Evolutionary conservation across 2,888 invertebrate species (phyloP), one percentile per base, ranked within the genome.

Genomic region (Athetis lepigone): DNA sequence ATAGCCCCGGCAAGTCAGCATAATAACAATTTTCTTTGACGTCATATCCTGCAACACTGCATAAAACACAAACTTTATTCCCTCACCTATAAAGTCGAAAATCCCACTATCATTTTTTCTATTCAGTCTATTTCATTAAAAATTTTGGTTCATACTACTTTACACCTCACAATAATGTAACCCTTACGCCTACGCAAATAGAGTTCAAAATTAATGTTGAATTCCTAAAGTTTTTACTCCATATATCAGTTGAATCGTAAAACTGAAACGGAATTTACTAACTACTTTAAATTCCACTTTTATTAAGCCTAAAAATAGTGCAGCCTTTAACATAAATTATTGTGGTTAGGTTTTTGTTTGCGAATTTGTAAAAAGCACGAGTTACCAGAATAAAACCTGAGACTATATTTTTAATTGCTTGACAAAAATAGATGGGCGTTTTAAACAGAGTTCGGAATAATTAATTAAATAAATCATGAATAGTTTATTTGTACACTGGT

Each of bases 1-100:
- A 62, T 8, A 29, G 13, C 52, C 59, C 64, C 46, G 66, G 77
- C 75, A 79, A 62, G 79, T 78, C 81, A 69, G 82, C 78, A 79
- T 83, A 85, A 87, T 84, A 87, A 86, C 81, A 79, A 81, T 84
- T 84, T 80, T 81, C 84, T 79, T 88, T 92, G 91, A 92, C 91
- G 91, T 92, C 92, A 92, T 81, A 78, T 63, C 67, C 46, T 56
- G 63, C 65, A 70, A 70, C 68, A 66, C 79, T 52, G 65, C 54
- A 50, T 62, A 52, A 25, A 39, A 72, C 40, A 47, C 49, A 56
- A 70, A 64, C 75, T 71, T 76, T 68, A 68, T 70, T 51, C 21
- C 55, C 46, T 68, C 33, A 62, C 13, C n/a, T 25, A 63, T 70
- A 72, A 63, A 45, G 72, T 65, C 45, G 16, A 68, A 50, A 50